Base-by-base conservation (phyloP, 1,140 invertebrate species). In the Drosophila nigromelanica region DNA sequence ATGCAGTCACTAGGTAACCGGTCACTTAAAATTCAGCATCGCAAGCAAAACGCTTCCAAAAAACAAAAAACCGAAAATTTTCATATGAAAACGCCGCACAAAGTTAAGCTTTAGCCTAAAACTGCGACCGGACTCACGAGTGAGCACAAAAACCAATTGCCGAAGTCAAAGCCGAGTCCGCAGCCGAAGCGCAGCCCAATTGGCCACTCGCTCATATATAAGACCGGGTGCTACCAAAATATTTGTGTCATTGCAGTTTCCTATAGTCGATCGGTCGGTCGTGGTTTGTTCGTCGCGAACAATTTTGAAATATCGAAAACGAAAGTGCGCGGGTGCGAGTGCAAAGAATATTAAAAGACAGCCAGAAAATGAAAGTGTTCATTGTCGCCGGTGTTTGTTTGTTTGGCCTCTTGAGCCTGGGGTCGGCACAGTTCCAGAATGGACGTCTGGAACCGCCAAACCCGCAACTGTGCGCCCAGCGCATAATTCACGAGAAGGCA, bases 391-490 rank as follows among this genome's bases (percentile, higher is more conserved):
- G 91, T 76, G 76, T 90, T 66, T 92, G 90, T 66, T 81, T 94
- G 37, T 78, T 92, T 35, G 92, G 93, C 52, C 80, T 94, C 54
- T 74, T 93, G 50, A 92, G 93, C 62, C 78, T 92, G 42, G 93
- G 93, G 48, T 91, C 92, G 37, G 95, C 94, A 15, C 95, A 96
- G 89, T 96, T 95, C 85, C 94, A 94, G 42, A 94, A 94, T 76
- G 95, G 95, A 58, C 93, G 95, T 66, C 90, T 97, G 72, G 96
- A 96, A 81, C 94, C 95, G 4, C 96, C 96, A 7, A 94, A 95
- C 68, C 95, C 95, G 8, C 92, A 93, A n/a, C 93, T 95, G 24
- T 97, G 96, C 81, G 94, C 95, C 4, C 95, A 96, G 90, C 94
- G 96, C 92, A 90, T 92, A 42, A 94, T 95, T 64, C 94, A 95